A percentile compares a stretch with the other conserved stretches of the same genome.
Evolutionary conservation across 2,797 vertebrate species (phyloP).

Genomic region (Telmatherina bonti): DNA sequence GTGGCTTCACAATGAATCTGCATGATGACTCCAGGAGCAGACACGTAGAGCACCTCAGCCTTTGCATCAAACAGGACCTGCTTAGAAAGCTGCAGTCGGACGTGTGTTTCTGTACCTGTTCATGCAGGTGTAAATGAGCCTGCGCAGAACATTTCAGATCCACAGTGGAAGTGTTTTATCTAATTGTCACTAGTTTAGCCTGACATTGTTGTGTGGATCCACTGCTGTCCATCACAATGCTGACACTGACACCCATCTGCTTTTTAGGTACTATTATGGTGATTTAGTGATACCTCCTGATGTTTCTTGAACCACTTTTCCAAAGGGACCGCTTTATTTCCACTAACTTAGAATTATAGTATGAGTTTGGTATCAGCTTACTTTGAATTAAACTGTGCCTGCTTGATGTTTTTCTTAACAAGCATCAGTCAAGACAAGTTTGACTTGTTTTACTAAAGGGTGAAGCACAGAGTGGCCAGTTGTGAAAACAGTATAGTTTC

Average conservation of each 20-base stretch:
- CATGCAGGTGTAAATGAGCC: constrained; percentile 49
- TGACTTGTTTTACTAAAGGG: constrained; percentile 62
- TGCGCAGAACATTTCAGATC: constrained; percentile 37
- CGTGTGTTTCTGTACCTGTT: constrained; percentile 14
- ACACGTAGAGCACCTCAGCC: constrained; percentile 14
- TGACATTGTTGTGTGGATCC: constrained; percentile 42
- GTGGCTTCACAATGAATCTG: not conserved
- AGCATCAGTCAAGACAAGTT: constrained; percentile 50
- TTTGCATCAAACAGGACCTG: constrained; percentile 9
- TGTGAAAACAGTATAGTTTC: constrained; percentile 32
- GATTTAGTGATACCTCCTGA: constrained; percentile 50
- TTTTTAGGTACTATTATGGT: constrained; percentile 42
- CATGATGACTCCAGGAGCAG: constrained; percentile 3
- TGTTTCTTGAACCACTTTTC: constrained; percentile 52
- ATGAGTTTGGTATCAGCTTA: constrained; percentile 9
- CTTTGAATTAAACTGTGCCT: constrained; percentile 49
- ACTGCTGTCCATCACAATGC: constrained; percentile 14
- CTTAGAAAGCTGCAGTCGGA: constrained; percentile 23
- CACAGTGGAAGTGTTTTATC: too few relatives aligned
- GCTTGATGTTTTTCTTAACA: constrained; percentile 50
- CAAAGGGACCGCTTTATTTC: constrained; percentile 58
- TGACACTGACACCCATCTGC: constrained; percentile 37
- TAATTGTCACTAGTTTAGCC: constrained; percentile 42
- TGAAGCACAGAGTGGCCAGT: constrained; percentile 48
- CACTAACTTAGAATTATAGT: constrained; percentile 35